Evolutionary conservation across 2,113 vertebrate genomes (phyloP).

Genomic region (Ammodytes marinus): DNA sequence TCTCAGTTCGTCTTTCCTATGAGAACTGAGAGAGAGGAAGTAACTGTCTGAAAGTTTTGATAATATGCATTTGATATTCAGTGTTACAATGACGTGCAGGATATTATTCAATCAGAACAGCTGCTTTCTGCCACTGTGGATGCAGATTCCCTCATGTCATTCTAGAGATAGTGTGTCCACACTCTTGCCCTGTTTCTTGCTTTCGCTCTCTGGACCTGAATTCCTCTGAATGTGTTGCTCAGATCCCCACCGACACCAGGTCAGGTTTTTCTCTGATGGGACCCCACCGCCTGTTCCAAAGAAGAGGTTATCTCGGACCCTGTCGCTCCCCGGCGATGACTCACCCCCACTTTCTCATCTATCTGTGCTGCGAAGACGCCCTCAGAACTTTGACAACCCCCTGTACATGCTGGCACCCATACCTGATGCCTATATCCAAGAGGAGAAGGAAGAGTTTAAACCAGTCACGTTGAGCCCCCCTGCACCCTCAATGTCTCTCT

Average conservation of each 20-base stretch:
- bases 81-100: background rate
- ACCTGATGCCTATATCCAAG: background rate
- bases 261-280: conserved; percentile 76
- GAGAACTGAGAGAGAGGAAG: conserved; percentile 71
- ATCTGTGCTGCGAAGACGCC: background rate
- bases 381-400: conserved; percentile 67
- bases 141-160: background rate
- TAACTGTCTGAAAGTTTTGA: conserved; percentile 54
- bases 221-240: conserved; percentile 18
- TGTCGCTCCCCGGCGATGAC: conserved; percentile 73
- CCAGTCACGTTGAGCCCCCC: background rate
- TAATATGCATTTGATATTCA: background rate
- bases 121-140: background rate
- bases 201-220: background rate
- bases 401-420: conserved; percentile 62
- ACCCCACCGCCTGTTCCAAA: conserved; percentile 87
- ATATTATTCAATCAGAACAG: background rate
- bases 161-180: background rate
- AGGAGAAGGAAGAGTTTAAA: conserved; percentile 26
- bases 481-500: conserved; percentile 13
- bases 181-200: background rate
- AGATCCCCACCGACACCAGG: conserved; percentile 64
- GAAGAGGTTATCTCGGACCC: conserved; percentile 80
- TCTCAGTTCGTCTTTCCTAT: conserved; percentile 46
- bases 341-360: background rate